Conservation (phyloP, 2,888 invertebrate species). For the Antheraea assamensis region DNA sequence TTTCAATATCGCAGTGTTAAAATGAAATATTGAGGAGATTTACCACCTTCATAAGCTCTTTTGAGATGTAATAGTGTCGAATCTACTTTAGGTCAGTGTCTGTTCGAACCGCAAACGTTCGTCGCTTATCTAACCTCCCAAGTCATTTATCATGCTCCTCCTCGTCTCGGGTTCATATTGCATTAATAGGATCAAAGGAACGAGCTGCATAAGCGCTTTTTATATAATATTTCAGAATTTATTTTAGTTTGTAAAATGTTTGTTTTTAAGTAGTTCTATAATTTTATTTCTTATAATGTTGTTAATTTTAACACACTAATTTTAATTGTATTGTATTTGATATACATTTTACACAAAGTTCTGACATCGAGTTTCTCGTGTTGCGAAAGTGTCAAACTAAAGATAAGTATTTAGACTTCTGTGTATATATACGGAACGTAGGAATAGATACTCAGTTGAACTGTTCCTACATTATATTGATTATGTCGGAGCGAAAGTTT, state of each 20-base stretch:
- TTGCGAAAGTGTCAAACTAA: background rate
- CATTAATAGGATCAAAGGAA: constrained; percentile 12
- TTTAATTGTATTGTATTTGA: background rate
- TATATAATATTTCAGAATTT: background rate
- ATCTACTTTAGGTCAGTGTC: constrained; percentile 53
- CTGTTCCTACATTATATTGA: background rate
- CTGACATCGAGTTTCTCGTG: background rate
- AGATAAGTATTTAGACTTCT: background rate
- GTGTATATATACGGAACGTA: background rate
- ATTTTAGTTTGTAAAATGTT: background rate
- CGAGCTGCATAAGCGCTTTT: constrained; percentile 6
- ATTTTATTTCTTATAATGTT: background rate
- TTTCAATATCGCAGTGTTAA: background rate
- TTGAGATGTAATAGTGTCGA: constrained; percentile 42
- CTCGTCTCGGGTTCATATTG: constrained; percentile 27
- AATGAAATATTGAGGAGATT: background rate
- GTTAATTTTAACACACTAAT: background rate
- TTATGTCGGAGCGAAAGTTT: background rate
- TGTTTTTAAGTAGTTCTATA: background rate
- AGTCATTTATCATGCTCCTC: constrained; percentile 67
- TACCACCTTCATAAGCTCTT: constrained; percentile 31
- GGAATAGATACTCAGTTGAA: background rate
- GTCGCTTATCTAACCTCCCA: constrained; percentile 65
- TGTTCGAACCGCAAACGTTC: constrained; percentile 36
- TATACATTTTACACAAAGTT: background rate